Percentiles rank a stretch among this genome's conserved stretches.
Evolutionary conservation across 2,888 invertebrate genomes (phyloP).

Genomic region (Polydrusus tereticollis): DNA sequence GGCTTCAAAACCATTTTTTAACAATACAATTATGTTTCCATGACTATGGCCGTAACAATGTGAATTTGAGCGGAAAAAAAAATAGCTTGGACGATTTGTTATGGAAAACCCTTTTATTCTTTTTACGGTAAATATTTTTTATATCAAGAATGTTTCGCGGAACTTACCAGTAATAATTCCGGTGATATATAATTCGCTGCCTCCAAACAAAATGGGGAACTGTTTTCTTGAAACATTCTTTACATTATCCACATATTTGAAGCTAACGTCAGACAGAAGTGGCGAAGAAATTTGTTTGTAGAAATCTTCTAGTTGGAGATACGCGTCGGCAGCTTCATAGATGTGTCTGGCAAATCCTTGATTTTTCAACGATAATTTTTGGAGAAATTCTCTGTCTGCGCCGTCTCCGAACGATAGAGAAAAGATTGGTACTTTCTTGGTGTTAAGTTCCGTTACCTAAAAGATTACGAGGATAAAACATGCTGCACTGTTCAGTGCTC

Average conservation of each 20-base stretch:
- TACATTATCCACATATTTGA: constrained; percentile 74
- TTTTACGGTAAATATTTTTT: too few species aligned
- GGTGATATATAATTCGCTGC: constrained; percentile 76
- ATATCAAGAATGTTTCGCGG: too few species aligned
- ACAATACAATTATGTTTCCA: too few species aligned
- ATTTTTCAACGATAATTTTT: constrained; percentile 76
- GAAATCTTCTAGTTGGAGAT: constrained; percentile 76
- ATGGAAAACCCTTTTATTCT: too few species aligned
- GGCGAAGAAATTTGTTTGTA: constrained; percentile 79
- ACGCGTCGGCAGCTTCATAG: constrained; percentile 79
- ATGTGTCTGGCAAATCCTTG: constrained; percentile 78
- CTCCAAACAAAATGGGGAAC: constrained; percentile 74
- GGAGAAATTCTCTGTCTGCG: constrained; percentile 76
- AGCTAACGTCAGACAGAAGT: constrained; percentile 74
- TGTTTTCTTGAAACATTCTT: constrained; percentile 70
- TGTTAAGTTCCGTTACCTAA: constrained; percentile 68
- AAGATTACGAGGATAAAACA: too few species aligned
- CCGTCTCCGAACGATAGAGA: constrained; percentile 80
- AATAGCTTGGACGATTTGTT: too few species aligned
- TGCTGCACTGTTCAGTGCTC: too few species aligned
- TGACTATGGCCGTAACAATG: too few species aligned
- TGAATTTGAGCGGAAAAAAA: too few species aligned
- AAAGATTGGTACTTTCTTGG: constrained; percentile 70
- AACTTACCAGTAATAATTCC: constrained; percentile 66
- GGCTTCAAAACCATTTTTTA: too few species aligned